Evolutionary conservation across 2,888 invertebrate genomes (phyloP).

Genomic region (Diaperis boleti): DNA sequence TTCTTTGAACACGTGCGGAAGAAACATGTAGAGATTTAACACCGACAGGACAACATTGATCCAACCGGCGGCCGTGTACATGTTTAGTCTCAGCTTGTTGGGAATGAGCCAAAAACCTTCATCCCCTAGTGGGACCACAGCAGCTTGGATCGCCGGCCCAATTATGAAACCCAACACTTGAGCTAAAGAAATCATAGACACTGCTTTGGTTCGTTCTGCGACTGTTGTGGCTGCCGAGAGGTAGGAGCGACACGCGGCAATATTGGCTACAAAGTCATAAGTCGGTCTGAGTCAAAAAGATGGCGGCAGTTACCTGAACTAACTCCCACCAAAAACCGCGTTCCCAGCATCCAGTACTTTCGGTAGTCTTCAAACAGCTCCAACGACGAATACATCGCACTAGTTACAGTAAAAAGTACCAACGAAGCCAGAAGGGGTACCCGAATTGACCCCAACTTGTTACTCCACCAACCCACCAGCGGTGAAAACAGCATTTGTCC

Average conservation of each 20-base stretch:
- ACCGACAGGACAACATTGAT: slow-evolving; percentile 82
- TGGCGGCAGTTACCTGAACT: slow-evolving; percentile 75
- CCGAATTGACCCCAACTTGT: slow-evolving; percentile 78
- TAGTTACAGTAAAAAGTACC: slow-evolving; percentile 78
- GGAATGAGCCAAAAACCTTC: slow-evolving; percentile 71
- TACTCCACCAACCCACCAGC: slow-evolving; percentile 87
- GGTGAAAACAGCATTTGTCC: slow-evolving; percentile 91
- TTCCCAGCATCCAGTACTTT: slow-evolving; percentile 80
- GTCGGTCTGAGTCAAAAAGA: no score
- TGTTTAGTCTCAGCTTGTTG: slow-evolving; percentile 76
- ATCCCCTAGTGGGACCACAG: slow-evolving; percentile 82
- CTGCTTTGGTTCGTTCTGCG: slow-evolving; percentile 83
- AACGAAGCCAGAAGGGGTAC: slow-evolving; percentile 79
- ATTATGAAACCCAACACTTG: slow-evolving; percentile 90
- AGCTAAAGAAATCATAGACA: slow-evolving; percentile 85
- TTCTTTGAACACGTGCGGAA: slow-evolving; percentile 82
- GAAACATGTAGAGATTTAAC: slow-evolving; percentile 78
- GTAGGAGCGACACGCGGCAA: slow-evolving; percentile 87
- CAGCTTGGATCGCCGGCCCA: slow-evolving; percentile 86
- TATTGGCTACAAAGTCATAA: slow-evolving; percentile 73
- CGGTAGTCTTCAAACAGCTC: slow-evolving; percentile 75
- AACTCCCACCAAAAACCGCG: slow-evolving; percentile 85
- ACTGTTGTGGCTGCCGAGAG: slow-evolving; percentile 86
- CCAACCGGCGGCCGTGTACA: slow-evolving; percentile 92
- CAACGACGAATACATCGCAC: slow-evolving; percentile 80